phyloP scores from a whole-genome alignment of 2,797 vertebrate genomes.

The Fundulus diaphanus region DNA sequence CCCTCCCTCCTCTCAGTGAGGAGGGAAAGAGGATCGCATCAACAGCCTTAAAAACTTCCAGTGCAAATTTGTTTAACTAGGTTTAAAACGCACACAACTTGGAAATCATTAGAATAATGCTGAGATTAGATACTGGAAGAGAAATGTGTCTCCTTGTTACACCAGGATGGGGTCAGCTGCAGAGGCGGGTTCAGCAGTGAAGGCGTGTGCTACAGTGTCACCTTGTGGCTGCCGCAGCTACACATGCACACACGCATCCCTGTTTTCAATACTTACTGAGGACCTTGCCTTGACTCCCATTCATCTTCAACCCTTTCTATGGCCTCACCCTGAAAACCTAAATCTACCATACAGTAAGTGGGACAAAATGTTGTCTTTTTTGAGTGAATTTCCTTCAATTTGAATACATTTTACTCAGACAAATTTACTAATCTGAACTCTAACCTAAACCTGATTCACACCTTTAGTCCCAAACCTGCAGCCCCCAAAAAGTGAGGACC shows the following conservation, averaged over 20 bases:
- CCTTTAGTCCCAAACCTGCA: too few relatives aligned
- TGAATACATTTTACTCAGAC: too few relatives aligned
- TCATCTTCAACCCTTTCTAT: too few relatives aligned
- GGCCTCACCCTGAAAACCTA: too few relatives aligned
- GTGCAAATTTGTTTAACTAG: slow-evolving; percentile 41
- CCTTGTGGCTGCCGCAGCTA: slow-evolving; percentile 62
- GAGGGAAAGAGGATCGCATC: slow-evolving; percentile 30
- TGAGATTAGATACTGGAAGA: slow-evolving; percentile 55
- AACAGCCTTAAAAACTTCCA: slow-evolving; percentile 59
- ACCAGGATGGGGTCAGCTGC: slow-evolving; percentile 19
- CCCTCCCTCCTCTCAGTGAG: slow-evolving; percentile 61
- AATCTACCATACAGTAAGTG: too few relatives aligned
- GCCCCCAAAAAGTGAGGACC: too few relatives aligned
- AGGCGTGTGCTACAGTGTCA: slow-evolving; percentile 58
- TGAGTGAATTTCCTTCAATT: too few relatives aligned
- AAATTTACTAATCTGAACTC: too few relatives aligned
- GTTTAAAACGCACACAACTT: neutral
- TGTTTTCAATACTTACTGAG: too few relatives aligned
- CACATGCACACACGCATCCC: neutral
- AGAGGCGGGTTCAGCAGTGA: neutral
- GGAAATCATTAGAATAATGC: slow-evolving; percentile 38
- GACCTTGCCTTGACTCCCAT: neutral
- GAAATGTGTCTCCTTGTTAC: slow-evolving; percentile 32
- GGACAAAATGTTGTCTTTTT: too few relatives aligned
- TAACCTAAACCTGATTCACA: neutral